Conservation (phyloP, 2,113 vertebrate genomes). For the Ptychochromis oligacanthus region DNA sequence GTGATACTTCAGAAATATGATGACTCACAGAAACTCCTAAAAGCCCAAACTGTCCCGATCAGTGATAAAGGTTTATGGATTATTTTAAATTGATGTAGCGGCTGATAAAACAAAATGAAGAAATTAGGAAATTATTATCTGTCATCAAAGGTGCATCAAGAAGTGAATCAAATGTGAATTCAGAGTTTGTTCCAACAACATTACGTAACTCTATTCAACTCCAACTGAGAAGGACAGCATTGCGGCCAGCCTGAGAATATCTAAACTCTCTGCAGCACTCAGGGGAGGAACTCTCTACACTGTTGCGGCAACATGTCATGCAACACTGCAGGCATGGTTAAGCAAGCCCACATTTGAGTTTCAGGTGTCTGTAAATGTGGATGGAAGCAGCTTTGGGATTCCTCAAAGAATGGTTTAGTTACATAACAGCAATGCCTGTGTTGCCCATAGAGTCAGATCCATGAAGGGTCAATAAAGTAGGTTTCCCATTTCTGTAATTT, state of each 20-base stretch:
- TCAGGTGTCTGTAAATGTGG: conserved; percentile 34
- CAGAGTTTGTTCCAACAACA: not conserved
- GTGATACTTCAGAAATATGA: conserved; percentile 6
- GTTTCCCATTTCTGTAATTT: conserved; percentile 1
- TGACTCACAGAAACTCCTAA: not conserved
- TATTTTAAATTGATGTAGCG: not conserved
- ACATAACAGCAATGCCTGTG: conserved; percentile 24
- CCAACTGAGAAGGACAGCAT: conserved; percentile 16
- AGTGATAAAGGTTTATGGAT: conserved; percentile 3
- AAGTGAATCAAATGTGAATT: not conserved
- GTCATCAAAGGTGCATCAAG: not conserved
- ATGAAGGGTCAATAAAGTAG: conserved; percentile 32
- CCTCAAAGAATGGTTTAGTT: conserved; percentile 36
- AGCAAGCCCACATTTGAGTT: conserved; percentile 15
- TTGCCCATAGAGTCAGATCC: conserved; percentile 33
- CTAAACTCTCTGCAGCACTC: conserved; percentile 20
- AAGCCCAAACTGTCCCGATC: not conserved
- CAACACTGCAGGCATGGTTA: conserved; percentile 37
- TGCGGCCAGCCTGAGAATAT: conserved; percentile 8
- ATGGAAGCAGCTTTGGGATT: conserved; percentile 26
- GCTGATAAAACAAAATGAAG: conserved; percentile 12
- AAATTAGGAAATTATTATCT: not conserved
- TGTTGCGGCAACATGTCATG: conserved; percentile 41
- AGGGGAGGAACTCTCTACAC: conserved; percentile 13
- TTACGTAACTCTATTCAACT: conserved; percentile 10